Base-by-base conservation (phyloP, 1,140 invertebrate species). In the Diachasmimorpha longicaudata region DNA sequence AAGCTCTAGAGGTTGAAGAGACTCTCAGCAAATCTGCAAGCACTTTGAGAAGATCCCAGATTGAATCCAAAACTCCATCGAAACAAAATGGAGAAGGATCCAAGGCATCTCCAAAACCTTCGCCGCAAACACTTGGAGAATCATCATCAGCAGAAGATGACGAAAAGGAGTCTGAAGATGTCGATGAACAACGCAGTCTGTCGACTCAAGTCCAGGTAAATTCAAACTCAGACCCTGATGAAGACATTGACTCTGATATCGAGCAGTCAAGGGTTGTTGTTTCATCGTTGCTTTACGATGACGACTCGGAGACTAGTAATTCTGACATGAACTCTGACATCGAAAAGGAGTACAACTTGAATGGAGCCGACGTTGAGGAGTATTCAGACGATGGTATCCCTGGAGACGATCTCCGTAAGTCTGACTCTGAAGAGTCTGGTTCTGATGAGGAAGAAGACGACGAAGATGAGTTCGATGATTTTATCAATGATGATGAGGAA, bases 301-400 rank as follows among this genome's bases (percentile, higher is more conserved):
- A 4, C 19, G 77, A 21, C 6, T 19, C 68, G 9, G 25, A 44
- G 21, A 72, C 8, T 11, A 37, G 72, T 3, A 23, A 77, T 52
- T 70, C 75, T 21, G 74, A 66, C 13, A 31, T 52, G 3, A 25
- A 79, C 46, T 81, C 81, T 0, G 86, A 88, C 79, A 74, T 86
- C 11, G 74, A 70, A 0, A 82, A 19, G 6, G 86, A 86, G 66
- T 84, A 84, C 10, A 88, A 88, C 79, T 70, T 88, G 5, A 19
- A 76, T 70, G 86, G 86, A 9, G 66, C 36, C 25, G 23, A 11
- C 13, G 0, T 11, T 0, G 74, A 82, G 14, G 74, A 82, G 14
- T 83, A 85, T 75, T 79, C 81, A 0, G 85, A 88, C 72, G 84
- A 88, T 66, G 76, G 87, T 71, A 77, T 85, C 4, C 66, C 74